Base-by-base conservation (phyloP, 2,797 vertebrate species). In the Sitta carolinensis region DNA sequence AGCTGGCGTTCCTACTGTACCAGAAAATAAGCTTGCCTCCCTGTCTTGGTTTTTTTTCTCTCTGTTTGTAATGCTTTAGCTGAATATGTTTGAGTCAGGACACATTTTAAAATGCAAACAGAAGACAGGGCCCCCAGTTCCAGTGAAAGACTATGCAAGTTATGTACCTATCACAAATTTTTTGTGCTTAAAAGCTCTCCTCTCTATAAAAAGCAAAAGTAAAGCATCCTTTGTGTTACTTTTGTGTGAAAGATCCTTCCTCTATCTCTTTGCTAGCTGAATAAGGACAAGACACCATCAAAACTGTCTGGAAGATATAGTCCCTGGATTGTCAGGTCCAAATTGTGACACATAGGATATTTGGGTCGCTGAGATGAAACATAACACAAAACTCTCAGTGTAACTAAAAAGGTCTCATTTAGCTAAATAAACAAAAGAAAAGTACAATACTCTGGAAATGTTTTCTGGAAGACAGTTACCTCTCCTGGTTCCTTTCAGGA, bases 21-120 rank as follows among this genome's bases (percentile, higher is more conserved):
- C 74, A 95, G 88, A 86, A 93, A 93, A 93, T 55, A 82, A 91
- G 6, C 20, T 55, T 91, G 32, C 38, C 63, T 88, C 74, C n/a
- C 9, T 51, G 15, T 48, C 43, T 55, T 84, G 17, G 22, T 40
- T 66, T 72, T 74, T 73, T 81, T 34, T 4, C 29, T 25, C 13
- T 67, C 57, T 70, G 12, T 87, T 87, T 84, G 40, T 88, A 94
- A 66, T 72, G 34, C 20, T 64, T 47, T 67, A 78, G 47, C 16
- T 58, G 76, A 92, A 54, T 58, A 43, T 29, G 11, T 67, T 78
- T 77, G 30, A 52, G 45, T 51, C 68, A 80, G 50, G 30, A 72
- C 32, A 75, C 27, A 34, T 85, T 87, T 85, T 75, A 73, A 80
- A 77, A 75, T 22, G 22, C 48, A 84, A 86, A 66, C 26, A 78